Evolutionary conservation across 2,113 vertebrate genomes (phyloP).

Genomic region (Pterocles orientalis): DNA sequence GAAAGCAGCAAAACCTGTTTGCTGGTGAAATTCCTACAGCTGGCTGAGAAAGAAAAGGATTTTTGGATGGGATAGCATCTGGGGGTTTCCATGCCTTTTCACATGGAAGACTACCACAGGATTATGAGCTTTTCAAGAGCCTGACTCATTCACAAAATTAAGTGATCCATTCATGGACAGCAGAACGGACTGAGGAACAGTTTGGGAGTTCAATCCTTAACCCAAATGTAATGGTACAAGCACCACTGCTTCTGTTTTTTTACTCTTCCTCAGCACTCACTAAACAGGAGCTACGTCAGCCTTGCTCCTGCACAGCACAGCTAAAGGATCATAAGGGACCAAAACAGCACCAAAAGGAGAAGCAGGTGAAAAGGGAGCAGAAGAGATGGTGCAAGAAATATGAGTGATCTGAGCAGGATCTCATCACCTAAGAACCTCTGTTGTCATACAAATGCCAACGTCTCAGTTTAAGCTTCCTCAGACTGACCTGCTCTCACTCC

Average conservation of each 20-base stretch:
- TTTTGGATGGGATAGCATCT: not conserved
- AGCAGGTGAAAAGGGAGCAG: not conserved
- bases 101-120: not conserved
- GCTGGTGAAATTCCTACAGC: not conserved
- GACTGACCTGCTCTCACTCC: not conserved
- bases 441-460: not conserved
- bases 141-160: not conserved
- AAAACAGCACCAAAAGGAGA: not conserved
- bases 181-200: not conserved
- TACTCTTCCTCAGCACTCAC: not conserved
- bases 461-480: not conserved
- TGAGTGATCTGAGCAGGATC: not conserved
- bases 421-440: not conserved
- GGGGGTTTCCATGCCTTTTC: not conserved
- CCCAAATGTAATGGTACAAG: not conserved
- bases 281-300: rapidly evolving
- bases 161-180: not conserved
- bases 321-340: not conserved
- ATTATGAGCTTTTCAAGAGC: not conserved
- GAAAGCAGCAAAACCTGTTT: conserved; percentile 20
- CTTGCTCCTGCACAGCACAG: not conserved
- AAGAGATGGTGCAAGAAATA: not conserved
- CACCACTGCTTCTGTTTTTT: not conserved
- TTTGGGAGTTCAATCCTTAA: not conserved
- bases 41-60: not conserved